These are phyloP conservation scores for Entomyzon cyanotis DNA, from an alignment of 2,113 vertebrate genomes.

Conservation along the genomic window DNA sequence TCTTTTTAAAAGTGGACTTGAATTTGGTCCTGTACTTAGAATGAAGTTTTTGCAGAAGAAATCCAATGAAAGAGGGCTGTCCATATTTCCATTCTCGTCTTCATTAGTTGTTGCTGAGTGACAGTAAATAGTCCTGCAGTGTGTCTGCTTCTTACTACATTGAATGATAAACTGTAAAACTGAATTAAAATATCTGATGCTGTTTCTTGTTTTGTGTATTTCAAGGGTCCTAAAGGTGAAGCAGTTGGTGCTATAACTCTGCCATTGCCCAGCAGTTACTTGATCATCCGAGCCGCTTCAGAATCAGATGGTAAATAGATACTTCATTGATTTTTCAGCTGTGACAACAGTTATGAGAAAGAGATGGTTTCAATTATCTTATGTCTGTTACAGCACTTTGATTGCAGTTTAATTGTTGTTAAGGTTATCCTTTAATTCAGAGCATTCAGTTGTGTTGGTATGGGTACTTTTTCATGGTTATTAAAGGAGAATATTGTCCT, in stretches of 20 bases:
- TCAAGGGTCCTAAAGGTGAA: slow-evolving; percentile 97
- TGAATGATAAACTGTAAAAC: neutral
- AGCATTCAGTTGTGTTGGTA: neutral
- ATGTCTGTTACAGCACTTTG: neutral
- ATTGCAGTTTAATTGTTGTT: neutral
- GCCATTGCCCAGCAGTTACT: slow-evolving; percentile 96
- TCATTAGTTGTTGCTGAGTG: slow-evolving; percentile 58
- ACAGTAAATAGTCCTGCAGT: slow-evolving; percentile 31
- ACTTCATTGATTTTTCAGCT: neutral
- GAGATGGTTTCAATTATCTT: neutral
- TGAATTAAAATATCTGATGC: neutral
- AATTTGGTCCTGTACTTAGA: neutral
- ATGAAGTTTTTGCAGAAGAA: neutral
- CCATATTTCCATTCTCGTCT: slow-evolving; percentile 17
- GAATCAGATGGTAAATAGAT: slow-evolving; percentile 92
- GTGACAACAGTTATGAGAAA: neutral
- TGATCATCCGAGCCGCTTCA: slow-evolving; percentile 95
- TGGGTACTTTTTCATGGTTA: neutral
- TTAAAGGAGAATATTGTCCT: neutral
- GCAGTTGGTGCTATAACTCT: slow-evolving; percentile 97
- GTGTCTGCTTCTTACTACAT: slow-evolving; percentile 28
- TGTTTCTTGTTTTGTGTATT: slow-evolving; percentile 39
- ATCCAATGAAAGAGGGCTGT: slow-evolving; percentile 52
- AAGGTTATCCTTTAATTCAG: neutral
- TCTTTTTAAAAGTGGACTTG: neutral